These are phyloP conservation scores for Sander vitreus DNA, from an alignment of 2,113 vertebrate species.

Conservation along the genomic window DNA sequence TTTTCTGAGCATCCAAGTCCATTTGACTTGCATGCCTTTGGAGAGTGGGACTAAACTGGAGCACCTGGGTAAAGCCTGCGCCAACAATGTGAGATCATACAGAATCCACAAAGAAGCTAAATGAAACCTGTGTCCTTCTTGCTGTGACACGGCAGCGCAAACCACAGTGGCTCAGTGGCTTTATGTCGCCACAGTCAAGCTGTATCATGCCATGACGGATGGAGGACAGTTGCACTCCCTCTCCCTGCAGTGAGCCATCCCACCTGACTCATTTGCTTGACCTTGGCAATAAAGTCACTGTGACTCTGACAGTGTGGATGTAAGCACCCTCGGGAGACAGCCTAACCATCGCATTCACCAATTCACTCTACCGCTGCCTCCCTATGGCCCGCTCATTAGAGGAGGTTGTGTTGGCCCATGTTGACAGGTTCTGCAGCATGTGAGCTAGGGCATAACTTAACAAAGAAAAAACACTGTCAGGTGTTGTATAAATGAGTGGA, in stretches of 20 bases:
- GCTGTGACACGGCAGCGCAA: slow-evolving; percentile 46
- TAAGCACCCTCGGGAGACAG: slow-evolving; percentile 67
- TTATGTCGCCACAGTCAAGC: slow-evolving; percentile 55
- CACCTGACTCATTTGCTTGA: slow-evolving; percentile 80
- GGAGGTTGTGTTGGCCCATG: slow-evolving; percentile 53
- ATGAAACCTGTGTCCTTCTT: slow-evolving; percentile 60
- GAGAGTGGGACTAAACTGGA: slow-evolving; percentile 1
- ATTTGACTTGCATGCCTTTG: background rate
- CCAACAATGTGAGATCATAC: background rate
- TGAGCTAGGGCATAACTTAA: slow-evolving; percentile 41
- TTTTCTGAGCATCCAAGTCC: background rate
- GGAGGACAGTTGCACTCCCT: slow-evolving; percentile 55
- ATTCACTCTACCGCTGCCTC: slow-evolving; percentile 43
- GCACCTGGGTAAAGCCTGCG: slow-evolving; percentile 3
- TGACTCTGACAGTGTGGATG: slow-evolving; percentile 67
- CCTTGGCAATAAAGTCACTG: slow-evolving; percentile 73
- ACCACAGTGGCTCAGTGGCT: slow-evolving; percentile 48
- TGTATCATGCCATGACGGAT: slow-evolving; percentile 59
- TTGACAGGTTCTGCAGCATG: slow-evolving; percentile 55
- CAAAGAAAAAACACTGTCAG: slow-evolving; percentile 43
- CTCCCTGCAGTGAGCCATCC: slow-evolving; percentile 64
- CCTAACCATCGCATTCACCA: slow-evolving; percentile 50
- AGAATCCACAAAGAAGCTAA: slow-evolving; percentile 37
- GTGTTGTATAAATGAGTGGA: slow-evolving; percentile 36
- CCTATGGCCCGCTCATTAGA: slow-evolving; percentile 66